These are phyloP conservation scores for Gnathonemus echidnorhynchus DNA, from an alignment of 2,113 vertebrate genomes.

Conservation along the genomic window DNA sequence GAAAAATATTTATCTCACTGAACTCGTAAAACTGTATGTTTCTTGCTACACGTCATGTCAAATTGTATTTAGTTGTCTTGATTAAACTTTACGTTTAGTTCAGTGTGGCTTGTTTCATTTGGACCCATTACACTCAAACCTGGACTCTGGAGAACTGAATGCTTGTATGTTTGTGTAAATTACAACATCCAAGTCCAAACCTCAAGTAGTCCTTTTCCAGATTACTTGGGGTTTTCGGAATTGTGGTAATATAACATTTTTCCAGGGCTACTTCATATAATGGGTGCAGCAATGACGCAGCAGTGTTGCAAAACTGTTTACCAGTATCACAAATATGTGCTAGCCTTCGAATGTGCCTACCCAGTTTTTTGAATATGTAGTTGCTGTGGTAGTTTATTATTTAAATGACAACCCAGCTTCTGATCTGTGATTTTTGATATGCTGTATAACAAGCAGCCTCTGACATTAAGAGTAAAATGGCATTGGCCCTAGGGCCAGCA, in stretches of 20 bases:
- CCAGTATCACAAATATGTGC: neutral
- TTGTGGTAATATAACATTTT: neutral
- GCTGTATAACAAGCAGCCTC: neutral
- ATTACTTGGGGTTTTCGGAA: neutral
- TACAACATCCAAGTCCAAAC: neutral
- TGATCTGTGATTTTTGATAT: slow-evolving; percentile 3
- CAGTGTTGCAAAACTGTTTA: neutral
- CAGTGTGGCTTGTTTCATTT: neutral
- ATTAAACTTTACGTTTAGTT: neutral
- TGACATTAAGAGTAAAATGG: slow-evolving; percentile 15
- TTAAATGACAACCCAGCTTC: neutral
- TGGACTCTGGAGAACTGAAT: neutral
- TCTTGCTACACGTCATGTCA: neutral
- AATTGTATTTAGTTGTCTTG: neutral
- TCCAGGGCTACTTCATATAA: neutral
- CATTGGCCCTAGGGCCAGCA: neutral
- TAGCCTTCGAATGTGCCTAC: neutral
- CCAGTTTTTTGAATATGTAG: neutral
- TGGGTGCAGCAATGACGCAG: neutral
- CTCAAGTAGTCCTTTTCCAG: neutral
- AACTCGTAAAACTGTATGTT: neutral
- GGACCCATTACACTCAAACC: neutral
- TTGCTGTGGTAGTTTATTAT: neutral
- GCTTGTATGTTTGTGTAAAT: neutral
- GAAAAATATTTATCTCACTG: neutral